A percentile compares a stretch with the other conserved stretches of the same genome.
phyloP scores from a whole-genome alignment of 2,797 vertebrate species.

The Aplochiton taeniatus region DNA sequence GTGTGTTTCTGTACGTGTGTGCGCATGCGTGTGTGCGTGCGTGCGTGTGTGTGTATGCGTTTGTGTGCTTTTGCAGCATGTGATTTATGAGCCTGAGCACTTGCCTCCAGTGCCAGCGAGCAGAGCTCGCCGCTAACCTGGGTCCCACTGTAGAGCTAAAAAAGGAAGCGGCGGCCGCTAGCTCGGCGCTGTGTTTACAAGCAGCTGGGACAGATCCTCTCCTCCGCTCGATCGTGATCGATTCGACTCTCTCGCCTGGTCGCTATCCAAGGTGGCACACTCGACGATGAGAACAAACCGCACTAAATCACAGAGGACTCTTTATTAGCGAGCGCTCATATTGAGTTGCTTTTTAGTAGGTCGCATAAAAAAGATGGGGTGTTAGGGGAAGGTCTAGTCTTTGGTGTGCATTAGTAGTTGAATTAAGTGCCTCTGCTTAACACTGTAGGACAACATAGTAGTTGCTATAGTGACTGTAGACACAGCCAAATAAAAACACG shows the following conservation, averaged over 20 bases:
- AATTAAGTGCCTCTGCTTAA: no score
- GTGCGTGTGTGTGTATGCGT: neutral
- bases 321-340: no score
- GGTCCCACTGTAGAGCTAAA: slow-evolving; percentile 59
- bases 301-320: slow-evolving; percentile 13
- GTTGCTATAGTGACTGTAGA: no score
- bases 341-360: no score
- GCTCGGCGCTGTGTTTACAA: slow-evolving; percentile 53
- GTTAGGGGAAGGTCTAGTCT: neutral
- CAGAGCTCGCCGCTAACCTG: slow-evolving; percentile 47
- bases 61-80: neutral
- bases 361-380: no score
- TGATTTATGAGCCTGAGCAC: slow-evolving; percentile 46
- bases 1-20: slow-evolving; percentile 7
- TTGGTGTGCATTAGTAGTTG: slow-evolving; percentile 5
- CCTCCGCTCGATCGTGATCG: slow-evolving; percentile 44
- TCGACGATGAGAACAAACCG: neutral
- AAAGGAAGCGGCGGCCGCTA: slow-evolving; percentile 56
- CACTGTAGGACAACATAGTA: no score
- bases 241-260: slow-evolving; percentile 36
- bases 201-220: slow-evolving; percentile 46
- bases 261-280: slow-evolving; percentile 25
- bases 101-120: slow-evolving; percentile 41
- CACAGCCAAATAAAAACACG: no score
- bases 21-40: neutral